A percentile compares a stretch with the other conserved stretches of the same genome.
phyloP scores from a whole-genome alignment of 2,113 vertebrate genomes.

The Megaceryle torquata region DNA sequence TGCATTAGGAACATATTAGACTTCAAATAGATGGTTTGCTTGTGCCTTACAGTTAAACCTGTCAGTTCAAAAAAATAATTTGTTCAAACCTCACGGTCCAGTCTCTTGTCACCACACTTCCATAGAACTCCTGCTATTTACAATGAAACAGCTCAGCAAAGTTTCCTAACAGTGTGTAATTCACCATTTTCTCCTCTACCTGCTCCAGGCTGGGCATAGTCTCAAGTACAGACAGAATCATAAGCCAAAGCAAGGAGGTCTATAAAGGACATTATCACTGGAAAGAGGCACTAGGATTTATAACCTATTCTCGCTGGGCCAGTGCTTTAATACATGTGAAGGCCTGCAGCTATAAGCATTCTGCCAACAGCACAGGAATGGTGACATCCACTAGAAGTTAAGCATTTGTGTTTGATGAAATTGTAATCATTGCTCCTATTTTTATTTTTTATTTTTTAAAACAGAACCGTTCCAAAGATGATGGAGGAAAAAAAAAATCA shows the following conservation, averaged over 20 bases:
- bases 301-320: not conserved
- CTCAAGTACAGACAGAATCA: not conserved
- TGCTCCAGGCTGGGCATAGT: not conserved
- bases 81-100: too few relatives aligned
- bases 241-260: constrained; percentile 14
- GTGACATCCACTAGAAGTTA: not conserved
- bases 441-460: not conserved
- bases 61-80: too few relatives aligned
- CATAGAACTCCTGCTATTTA: not conserved
- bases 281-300: constrained; percentile 13
- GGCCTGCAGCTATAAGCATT: not conserved
- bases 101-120: not conserved
- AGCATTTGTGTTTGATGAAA: not conserved
- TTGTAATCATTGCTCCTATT: not conserved
- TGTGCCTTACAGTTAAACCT: too few relatives aligned
- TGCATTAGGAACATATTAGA: too few relatives aligned
- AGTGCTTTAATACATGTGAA: constrained; percentile 25
- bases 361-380: not conserved
- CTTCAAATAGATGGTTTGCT: too few relatives aligned
- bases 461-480: not conserved
- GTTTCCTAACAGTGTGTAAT: not conserved
- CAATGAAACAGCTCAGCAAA: not conserved
- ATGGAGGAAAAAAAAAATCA: not conserved
- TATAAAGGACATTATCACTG: constrained; percentile 13
- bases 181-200: not conserved